phyloP scores from a whole-genome alignment of 2,797 vertebrate genomes.

The Lacerta agilis region DNA sequence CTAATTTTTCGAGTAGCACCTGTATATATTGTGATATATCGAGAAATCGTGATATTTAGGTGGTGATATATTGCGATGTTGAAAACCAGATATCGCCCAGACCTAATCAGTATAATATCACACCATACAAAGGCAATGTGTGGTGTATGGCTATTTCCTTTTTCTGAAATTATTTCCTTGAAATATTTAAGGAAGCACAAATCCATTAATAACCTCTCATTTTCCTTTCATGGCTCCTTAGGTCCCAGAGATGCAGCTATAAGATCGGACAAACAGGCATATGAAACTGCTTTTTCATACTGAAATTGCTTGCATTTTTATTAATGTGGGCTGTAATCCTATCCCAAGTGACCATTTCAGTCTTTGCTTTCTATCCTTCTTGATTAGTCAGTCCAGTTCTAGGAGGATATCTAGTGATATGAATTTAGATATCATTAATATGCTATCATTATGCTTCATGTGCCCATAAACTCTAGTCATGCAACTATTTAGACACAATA shows the following conservation, averaged over 20 bases:
- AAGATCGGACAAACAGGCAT: slow-evolving; percentile 31
- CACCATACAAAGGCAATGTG: neutral
- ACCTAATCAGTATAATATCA: neutral
- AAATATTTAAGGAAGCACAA: slow-evolving; percentile 46
- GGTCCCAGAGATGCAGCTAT: slow-evolving; percentile 26
- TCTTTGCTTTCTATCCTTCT: neutral
- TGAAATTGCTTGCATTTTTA: slow-evolving; percentile 26
- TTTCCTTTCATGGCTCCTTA: slow-evolving; percentile 44
- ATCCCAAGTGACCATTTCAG: slow-evolving; percentile 32
- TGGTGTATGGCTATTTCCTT: slow-evolving; percentile 23
- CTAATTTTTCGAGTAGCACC: too few species aligned
- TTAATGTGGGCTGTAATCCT: slow-evolving; percentile 35
- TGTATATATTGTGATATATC: too few species aligned
- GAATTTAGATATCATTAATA: neutral
- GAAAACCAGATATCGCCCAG: too few species aligned
- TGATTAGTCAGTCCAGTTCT: neutral
- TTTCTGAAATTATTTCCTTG: slow-evolving; percentile 36
- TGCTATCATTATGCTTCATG: neutral
- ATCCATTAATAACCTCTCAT: slow-evolving; percentile 46
- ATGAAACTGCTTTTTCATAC: slow-evolving; percentile 36
- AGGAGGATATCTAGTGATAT: neutral
- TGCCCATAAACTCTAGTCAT: neutral
- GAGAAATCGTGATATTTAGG: too few species aligned
- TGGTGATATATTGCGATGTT: too few species aligned
- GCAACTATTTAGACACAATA: neutral